These are phyloP conservation scores for Xerus inauris DNA, from an alignment of 2,113 vertebrate species.

Conservation along the genomic window DNA sequence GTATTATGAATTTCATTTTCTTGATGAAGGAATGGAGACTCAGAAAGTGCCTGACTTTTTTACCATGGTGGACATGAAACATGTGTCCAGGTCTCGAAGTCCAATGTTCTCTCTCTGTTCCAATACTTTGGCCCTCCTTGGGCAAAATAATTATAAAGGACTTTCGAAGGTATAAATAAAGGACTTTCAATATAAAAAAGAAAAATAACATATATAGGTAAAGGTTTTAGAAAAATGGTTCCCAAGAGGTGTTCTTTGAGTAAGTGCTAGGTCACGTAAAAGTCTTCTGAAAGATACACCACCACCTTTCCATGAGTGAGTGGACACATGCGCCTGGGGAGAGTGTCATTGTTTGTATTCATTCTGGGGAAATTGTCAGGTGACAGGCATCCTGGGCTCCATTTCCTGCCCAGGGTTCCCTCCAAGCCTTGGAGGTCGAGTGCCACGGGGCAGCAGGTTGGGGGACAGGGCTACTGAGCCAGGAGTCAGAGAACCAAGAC, in stretches of 20 bases:
- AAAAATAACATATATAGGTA: not conserved
- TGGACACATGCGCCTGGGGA: not conserved
- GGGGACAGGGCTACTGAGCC: not conserved
- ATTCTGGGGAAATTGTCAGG: not conserved
- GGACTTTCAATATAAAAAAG: not conserved
- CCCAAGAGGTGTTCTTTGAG: constrained; percentile 7
- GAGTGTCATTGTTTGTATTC: not conserved
- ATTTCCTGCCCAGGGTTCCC: not conserved
- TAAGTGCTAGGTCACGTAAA: not conserved
- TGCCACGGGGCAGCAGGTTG: not conserved
- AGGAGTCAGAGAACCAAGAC: not conserved
- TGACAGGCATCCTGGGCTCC: not conserved
- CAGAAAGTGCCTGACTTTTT: not conserved
- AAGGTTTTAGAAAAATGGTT: not conserved
- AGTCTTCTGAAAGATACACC: not conserved
- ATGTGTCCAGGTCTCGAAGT: not conserved
- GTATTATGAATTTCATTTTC: not conserved
- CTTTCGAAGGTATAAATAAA: not conserved
- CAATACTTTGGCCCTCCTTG: not conserved
- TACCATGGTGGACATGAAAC: not conserved
- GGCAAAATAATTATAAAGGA: constrained; percentile 18
- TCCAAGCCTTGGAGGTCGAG: not conserved
- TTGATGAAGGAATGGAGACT: not conserved
- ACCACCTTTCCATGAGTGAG: not conserved
- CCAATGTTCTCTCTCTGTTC: not conserved